Conservation (phyloP, 2,113 vertebrate genomes). For the Atractosteus spatula region DNA sequence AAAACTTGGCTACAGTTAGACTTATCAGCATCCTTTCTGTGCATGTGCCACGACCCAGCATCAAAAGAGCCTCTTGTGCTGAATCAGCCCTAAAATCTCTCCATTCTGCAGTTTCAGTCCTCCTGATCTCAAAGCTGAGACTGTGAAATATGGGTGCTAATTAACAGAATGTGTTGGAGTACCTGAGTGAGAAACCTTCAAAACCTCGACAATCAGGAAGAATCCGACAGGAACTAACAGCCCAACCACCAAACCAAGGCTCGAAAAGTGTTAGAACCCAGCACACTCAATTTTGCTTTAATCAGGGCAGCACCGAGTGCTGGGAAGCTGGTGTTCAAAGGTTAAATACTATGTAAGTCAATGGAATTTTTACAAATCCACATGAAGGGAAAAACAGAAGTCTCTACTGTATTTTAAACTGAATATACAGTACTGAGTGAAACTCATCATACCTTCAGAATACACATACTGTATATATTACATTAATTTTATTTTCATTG, state of each 20-base stretch:
- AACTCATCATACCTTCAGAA: too few species aligned
- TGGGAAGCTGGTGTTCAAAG: constrained; percentile 46
- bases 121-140: constrained; percentile 42
- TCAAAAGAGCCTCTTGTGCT: constrained; percentile 47
- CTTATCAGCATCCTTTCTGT: not conserved
- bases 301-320: too few species aligned
- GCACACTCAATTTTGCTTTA: too few species aligned
- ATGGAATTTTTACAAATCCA: constrained; percentile 35
- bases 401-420: too few species aligned
- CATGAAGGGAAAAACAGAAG: too few species aligned
- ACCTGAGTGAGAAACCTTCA: too few species aligned
- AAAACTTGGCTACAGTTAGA: too few species aligned
- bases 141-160: not conserved
- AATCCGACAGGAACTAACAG: too few species aligned
- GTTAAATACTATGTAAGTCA: constrained; percentile 59
- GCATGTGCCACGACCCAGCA: constrained; percentile 18
- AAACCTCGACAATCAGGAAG: too few species aligned
- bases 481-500: constrained; percentile 35
- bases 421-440: too few species aligned
- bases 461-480: constrained; percentile 14
- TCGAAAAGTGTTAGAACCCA: too few species aligned
- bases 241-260: too few species aligned
- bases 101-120: constrained; percentile 39
- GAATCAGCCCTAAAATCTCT: constrained; percentile 44
- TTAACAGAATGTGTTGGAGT: not conserved